Evolutionary conservation across 1,140 invertebrate species (phyloP).

Genomic region (Aphidius gifuensis): DNA sequence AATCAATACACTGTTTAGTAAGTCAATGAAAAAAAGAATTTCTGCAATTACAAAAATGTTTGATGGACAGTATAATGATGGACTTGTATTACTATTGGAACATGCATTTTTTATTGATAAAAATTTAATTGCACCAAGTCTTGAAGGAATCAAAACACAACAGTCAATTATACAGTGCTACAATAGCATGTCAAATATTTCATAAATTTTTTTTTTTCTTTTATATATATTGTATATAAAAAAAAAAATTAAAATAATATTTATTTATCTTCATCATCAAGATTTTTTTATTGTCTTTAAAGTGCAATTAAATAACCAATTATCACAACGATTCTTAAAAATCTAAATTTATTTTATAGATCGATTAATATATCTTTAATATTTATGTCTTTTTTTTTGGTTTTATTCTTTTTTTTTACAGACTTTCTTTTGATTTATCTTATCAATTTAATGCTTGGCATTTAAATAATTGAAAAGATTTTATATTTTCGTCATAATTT

Average conservation of each 20-base stretch:
- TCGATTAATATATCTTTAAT: background rate
- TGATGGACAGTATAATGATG: slow-evolving; percentile 41
- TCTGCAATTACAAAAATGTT: slow-evolving; percentile 44
- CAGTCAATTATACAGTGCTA: slow-evolving; percentile 52
- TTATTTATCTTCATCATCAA: slow-evolving; percentile 1
- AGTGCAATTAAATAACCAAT: slow-evolving; percentile 27
- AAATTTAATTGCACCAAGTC: slow-evolving; percentile 37
- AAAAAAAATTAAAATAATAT: too few species aligned
- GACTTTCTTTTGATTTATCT: slow-evolving; percentile 2
- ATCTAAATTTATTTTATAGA: slow-evolving; percentile 9
- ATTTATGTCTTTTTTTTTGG: slow-evolving; percentile 7
- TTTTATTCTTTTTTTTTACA: slow-evolving; percentile 10
- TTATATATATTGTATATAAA: background rate
- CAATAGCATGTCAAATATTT: slow-evolving; percentile 39
- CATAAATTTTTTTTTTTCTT: background rate
- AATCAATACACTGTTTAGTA: slow-evolving; percentile 32
- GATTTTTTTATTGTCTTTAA: slow-evolving; percentile 27
- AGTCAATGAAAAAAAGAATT: slow-evolving; percentile 40
- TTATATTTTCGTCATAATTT: too few species aligned
- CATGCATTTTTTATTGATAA: slow-evolving; percentile 42
- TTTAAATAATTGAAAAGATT: too few species aligned
- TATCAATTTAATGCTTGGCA: too few species aligned
- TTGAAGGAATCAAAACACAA: slow-evolving; percentile 51
- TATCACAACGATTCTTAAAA: slow-evolving; percentile 27
- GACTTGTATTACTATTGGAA: slow-evolving; percentile 41